Base-by-base conservation (phyloP, 2,113 vertebrate genomes). In the Catagonus wagneri region DNA sequence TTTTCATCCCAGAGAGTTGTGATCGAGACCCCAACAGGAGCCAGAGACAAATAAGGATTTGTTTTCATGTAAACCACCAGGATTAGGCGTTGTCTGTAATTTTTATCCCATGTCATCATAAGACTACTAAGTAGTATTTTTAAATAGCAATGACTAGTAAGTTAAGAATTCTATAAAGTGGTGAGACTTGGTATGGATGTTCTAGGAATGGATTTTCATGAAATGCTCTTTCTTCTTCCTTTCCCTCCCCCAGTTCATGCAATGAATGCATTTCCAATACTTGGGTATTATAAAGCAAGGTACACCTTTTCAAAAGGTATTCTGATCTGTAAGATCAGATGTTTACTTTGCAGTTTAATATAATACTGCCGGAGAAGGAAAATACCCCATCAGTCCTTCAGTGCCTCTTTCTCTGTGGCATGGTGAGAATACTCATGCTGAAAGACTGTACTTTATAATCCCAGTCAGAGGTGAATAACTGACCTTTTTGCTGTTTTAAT, bases 401-500 rank as follows among this genome's bases (percentile, higher is more conserved):
- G 13, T 56, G 58, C 39, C 60, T 60, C 54, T 78, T 34, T 79
- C 50, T 87, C 66, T 74, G 32, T 80, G n/a, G 36, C 29, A 6
- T 74, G 27, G 27, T 84, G 72, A 68, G 29, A 93, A 52, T 25
- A 54, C 34, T 14, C 44, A 52, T 34, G 60, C 23, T 27, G 2
- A 80, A 89, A 94, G 63, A 89, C 2, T 83, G 54, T 85, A 50
- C 39, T 85, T 93, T 52, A 44, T 86, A 79, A 72, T 81, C 19
- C 8, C 11, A 56, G 25, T 94, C 84, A 63, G 61, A 93, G 16
- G 10, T 85, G 19, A 63, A 36, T 44, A 80, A 93, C 44, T 71
- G 74, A 90, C 23, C 29, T 56, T 86, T 92, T 92, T 91, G 25
- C 27, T 96, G 25, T 94, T 94, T 68, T 89, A 97, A 97, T 98